Conservation (phyloP, 2,797 vertebrate species). For the Urophycis tenuis region DNA sequence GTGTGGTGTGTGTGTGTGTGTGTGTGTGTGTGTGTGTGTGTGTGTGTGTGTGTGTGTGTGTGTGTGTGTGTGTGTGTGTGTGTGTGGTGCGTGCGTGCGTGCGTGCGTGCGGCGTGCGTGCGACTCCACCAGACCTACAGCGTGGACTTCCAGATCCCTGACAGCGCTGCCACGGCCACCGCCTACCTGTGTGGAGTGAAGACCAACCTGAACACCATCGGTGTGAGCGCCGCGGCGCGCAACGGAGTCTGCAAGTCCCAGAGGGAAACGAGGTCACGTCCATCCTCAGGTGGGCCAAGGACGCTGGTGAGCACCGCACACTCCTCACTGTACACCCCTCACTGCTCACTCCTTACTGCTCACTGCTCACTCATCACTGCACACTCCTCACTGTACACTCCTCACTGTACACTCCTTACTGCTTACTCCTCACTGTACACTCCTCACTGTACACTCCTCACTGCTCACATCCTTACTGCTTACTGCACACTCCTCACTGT, state of each 20-base stretch:
- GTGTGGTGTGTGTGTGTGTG: background rate
- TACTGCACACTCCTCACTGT: too few relatives aligned
- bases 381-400: too few relatives aligned
- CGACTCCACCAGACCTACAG: constrained; percentile 68
- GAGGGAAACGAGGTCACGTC: constrained; percentile 75
- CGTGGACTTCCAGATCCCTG: constrained; percentile 74
- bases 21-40: background rate
- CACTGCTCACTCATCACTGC: too few relatives aligned
- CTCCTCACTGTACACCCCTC: too few relatives aligned
- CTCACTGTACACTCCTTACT: too few relatives aligned
- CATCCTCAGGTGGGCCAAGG: constrained; percentile 75
- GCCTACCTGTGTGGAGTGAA: constrained; percentile 76
- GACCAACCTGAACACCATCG: constrained; percentile 70
- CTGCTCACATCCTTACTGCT: too few relatives aligned
- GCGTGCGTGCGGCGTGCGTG: constrained; percentile 25
- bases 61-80: background rate
- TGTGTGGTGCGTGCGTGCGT: constrained; percentile 3
- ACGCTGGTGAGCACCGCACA: constrained; percentile 53
- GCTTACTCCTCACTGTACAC: too few relatives aligned
- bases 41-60: background rate
- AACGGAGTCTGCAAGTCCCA: constrained; percentile 68
- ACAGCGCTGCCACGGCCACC: constrained; percentile 72
- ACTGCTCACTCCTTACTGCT: too few relatives aligned
- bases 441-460: too few relatives aligned
- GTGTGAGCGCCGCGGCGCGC: constrained; percentile 61